Conservation (phyloP, 2,797 vertebrate genomes). For the Anguilla marmorata region DNA sequence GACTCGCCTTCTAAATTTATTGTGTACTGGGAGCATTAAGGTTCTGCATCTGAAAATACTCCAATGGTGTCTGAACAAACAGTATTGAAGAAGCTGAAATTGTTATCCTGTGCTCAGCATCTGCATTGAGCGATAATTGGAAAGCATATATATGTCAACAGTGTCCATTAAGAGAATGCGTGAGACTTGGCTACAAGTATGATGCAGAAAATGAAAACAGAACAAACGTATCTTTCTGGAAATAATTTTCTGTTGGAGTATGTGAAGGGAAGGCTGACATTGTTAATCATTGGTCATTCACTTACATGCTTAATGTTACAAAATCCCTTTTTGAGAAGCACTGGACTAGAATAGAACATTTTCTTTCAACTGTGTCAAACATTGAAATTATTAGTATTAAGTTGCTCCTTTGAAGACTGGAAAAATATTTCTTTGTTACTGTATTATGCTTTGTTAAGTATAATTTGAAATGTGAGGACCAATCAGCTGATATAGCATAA, state of each 20-base stretch:
- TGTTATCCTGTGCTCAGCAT: neutral
- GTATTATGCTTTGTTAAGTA: neutral
- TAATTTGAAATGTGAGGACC: neutral
- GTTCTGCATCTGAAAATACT: neutral
- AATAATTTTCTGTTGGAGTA: neutral
- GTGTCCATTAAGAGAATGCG: neutral
- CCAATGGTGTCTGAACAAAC: neutral
- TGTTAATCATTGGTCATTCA: too few species aligned
- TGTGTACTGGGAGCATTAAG: neutral
- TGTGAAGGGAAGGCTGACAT: neutral
- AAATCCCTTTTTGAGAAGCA: neutral
- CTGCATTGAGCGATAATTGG: neutral
- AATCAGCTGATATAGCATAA: neutral
- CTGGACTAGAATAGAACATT: neutral
- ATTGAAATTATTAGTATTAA: neutral
- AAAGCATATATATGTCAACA: neutral
- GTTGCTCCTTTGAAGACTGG: neutral
- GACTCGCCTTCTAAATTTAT: neutral
- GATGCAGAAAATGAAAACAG: neutral
- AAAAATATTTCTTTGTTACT: neutral
- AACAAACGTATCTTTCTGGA: neutral
- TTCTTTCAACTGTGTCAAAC: neutral
- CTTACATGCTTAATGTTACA: neutral
- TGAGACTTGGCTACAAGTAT: neutral
- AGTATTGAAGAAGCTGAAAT: neutral